These are phyloP conservation scores for Virgularia gustaviana DNA, from an alignment of 92 coral and sea anemone species.

Conservation along the genomic window DNA sequence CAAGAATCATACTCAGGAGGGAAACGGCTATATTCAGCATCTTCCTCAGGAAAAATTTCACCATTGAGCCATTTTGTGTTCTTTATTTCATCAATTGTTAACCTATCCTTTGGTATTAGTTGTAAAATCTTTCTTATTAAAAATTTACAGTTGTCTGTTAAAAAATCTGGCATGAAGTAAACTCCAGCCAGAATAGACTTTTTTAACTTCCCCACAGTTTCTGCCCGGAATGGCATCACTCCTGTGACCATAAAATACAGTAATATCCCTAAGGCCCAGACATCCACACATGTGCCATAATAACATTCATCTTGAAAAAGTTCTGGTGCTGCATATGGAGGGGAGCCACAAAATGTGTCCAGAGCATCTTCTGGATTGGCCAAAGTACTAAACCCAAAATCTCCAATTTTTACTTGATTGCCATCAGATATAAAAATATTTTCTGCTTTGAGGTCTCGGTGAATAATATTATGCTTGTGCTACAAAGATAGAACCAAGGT, in stretches of 20 bases:
- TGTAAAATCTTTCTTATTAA: slow-evolving; percentile 80
- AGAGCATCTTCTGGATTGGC: slow-evolving; percentile 74
- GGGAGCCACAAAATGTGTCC: slow-evolving; percentile 97
- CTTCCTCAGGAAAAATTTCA: slow-evolving; percentile 77
- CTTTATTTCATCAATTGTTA: slow-evolving; percentile 80
- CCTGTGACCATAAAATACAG: slow-evolving; percentile 95
- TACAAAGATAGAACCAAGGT: slow-evolving; percentile 16
- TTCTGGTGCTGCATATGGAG: slow-evolving; percentile 99
- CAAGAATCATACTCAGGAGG: slow-evolving; percentile 59
- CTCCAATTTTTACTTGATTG: slow-evolving; percentile 92
- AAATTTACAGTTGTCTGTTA: slow-evolving; percentile 75
- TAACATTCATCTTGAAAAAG: slow-evolving; percentile 94
- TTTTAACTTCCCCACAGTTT: slow-evolving; percentile 92
- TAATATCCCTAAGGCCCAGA: slow-evolving; percentile 96
- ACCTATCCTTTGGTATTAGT: slow-evolving; percentile 84
- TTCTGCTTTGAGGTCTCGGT: slow-evolving; percentile 95
- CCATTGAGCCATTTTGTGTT: slow-evolving; percentile 78
- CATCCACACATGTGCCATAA: slow-evolving; percentile 85
- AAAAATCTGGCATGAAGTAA: slow-evolving; percentile 87
- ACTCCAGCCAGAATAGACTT: slow-evolving; percentile 93
- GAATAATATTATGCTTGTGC: slow-evolving; percentile 91
- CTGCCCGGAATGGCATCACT: slow-evolving; percentile 98
- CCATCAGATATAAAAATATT: slow-evolving; percentile 94
- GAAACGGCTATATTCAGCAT: slow-evolving; percentile 56
- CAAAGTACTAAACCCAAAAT: slow-evolving; percentile 93